phyloP scores from a whole-genome alignment of 2,113 vertebrate species.

The Enhydra lutris region DNA sequence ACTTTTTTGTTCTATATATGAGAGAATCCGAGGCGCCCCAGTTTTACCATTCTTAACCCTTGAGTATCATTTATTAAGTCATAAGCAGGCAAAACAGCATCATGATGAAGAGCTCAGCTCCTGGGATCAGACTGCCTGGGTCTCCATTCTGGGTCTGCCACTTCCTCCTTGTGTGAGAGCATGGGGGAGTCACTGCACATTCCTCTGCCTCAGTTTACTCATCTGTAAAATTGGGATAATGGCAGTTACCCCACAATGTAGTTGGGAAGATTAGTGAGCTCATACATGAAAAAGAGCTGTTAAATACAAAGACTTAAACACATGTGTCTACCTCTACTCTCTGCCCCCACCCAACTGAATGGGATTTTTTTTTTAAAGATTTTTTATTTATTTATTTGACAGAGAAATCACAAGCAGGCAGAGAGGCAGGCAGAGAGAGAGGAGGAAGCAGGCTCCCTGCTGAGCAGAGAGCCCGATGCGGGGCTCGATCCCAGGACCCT shows the following conservation, averaged over 20 bases:
- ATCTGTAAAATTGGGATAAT: background rate
- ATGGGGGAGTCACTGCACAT: background rate
- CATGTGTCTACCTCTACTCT: background rate
- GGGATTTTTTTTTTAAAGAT: no score
- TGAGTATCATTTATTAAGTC: background rate
- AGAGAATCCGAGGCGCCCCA: no score
- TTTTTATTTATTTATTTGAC: no score
- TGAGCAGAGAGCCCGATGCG: no score
- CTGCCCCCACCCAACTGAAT: background rate
- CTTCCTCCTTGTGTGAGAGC: background rate
- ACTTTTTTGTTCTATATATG: no score
- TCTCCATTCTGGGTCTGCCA: background rate
- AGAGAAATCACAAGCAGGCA: no score
- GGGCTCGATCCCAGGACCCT: no score
- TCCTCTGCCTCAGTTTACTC: background rate
- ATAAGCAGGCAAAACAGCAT: background rate
- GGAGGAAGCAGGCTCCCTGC: no score
- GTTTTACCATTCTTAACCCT: background rate
- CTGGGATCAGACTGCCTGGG: background rate
- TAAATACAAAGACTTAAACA: background rate
- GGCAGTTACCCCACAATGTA: background rate
- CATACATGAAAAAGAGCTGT: background rate
- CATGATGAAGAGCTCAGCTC: background rate
- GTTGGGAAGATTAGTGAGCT: background rate
- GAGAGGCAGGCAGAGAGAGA: no score